phyloP scores from a whole-genome alignment of 1,140 invertebrate species.

The Eueides isabella region DNA sequence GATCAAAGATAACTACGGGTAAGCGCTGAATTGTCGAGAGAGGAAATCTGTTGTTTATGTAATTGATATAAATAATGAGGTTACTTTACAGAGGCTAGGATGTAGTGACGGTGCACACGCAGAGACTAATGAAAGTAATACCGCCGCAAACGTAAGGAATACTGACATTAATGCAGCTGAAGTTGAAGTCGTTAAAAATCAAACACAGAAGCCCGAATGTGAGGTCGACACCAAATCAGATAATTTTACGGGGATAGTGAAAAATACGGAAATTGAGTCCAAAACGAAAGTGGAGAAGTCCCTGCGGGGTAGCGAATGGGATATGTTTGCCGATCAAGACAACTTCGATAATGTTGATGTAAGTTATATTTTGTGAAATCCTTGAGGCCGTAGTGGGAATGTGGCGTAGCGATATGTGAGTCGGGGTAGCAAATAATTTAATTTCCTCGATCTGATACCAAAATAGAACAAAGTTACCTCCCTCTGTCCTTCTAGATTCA shows the following conservation, averaged over 20 bases:
- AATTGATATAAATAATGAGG: slow-evolving; percentile 4
- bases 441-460: too few species aligned
- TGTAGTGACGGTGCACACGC: slow-evolving; percentile 30
- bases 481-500: too few species aligned
- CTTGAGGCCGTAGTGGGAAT: background rate
- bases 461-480: too few species aligned
- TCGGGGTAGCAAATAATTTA: too few species aligned
- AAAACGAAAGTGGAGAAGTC: slow-evolving; percentile 58
- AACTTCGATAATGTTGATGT: slow-evolving; percentile 93
- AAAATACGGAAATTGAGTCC: slow-evolving; percentile 38
- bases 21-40: background rate
- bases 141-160: background rate
- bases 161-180: slow-evolving; percentile 15
- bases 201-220: slow-evolving; percentile 26
- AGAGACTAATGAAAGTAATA: slow-evolving; percentile 26
- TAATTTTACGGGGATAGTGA: slow-evolving; percentile 15
- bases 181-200: slow-evolving; percentile 6
- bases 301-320: slow-evolving; percentile 85
- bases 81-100: slow-evolving; percentile 41
- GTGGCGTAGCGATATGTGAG: too few species aligned
- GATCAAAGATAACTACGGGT: background rate
- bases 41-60: background rate
- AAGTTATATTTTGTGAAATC: slow-evolving; percentile 72
- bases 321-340: slow-evolving; percentile 95
- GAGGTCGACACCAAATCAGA: slow-evolving; percentile 25